Percentiles rank a stretch among this genome's conserved stretches.
Evolutionary conservation across 2,797 vertebrate species (phyloP).

Genomic region (Gymnodraco acuticeps): DNA sequence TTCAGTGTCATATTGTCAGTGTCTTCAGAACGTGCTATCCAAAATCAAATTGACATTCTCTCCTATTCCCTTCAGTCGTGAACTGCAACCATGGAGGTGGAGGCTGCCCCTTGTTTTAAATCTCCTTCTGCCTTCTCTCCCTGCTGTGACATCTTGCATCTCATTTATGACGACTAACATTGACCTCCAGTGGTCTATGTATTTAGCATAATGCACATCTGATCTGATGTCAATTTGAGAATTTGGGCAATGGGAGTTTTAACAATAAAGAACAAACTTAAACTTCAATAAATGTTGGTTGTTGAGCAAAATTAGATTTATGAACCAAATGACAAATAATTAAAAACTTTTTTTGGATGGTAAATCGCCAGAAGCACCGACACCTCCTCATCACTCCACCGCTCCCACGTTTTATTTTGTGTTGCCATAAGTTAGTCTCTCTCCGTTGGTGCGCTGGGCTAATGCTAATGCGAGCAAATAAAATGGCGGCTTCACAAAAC

Average conservation of each 20-base stretch:
- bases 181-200: conserved; percentile 31
- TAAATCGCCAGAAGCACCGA: too few species aligned
- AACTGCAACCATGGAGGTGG: conserved; percentile 3
- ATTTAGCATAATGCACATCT: conserved; percentile 42
- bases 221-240: conserved; percentile 19
- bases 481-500: too few species aligned
- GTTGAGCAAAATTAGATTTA: background rate
- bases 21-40: conserved; percentile 18
- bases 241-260: background rate
- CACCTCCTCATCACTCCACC: too few species aligned
- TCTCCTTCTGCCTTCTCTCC: conserved; percentile 30
- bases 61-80: conserved; percentile 8
- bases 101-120: conserved; percentile 16
- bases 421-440: too few species aligned
- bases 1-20: background rate
- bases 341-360: background rate
- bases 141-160: conserved; percentile 37
- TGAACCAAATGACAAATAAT: background rate
- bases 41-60: conserved; percentile 27
- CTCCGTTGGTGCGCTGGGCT: too few species aligned
- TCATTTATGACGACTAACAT: conserved; percentile 36
- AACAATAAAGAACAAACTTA: background rate
- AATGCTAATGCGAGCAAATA: too few species aligned
- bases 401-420: too few species aligned
- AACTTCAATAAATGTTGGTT: background rate